Evolutionary conservation across 2,113 vertebrate genomes (phyloP), one percentile per base, ranked within the genome.

Genomic region (Natator depressus): DNA sequence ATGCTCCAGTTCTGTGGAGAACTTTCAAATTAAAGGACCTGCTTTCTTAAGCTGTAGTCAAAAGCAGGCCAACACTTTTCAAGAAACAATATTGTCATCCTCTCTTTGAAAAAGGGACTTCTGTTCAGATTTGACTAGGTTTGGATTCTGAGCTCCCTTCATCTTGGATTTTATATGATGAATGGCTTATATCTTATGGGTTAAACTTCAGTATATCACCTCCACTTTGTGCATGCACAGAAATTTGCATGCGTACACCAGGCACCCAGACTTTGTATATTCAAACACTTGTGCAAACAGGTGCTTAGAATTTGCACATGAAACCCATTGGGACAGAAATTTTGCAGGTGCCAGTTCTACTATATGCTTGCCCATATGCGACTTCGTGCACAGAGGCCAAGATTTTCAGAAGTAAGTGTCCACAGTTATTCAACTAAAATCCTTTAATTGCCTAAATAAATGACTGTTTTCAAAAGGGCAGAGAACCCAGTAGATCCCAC

Each of bases 91-190:
- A 47, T 72, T 14, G 5, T 93, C 19, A 75, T 65, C 13, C 2
- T 72, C 9, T 50, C 38, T 88, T 47, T 57, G 46, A 16, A 59
- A 82, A 75, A 46, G n/a, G 27, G 27, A 57, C 51, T 12, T 65
- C 8, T 90, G 22, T 59, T 42, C 20, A 79, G 20, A 50, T 85
- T 49, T 88, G 59, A 42, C 4, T 57, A 82, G 14, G 53, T 51
- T 80, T 47, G 76, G 88, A 86, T 92, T 69, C 80, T 84, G 84
- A 92, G 53, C 80, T 49, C 78, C 46, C 53, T 53, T 95, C 47
- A 85, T 84, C 90, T 91, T 93, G 83, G 89, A 80, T 89, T 91
- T 51, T 72, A 85, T 89, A 91, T 84, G 62, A 51, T 79, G 65
- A 85, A 83, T 84, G 79, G 19, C 35, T 85, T 57, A n/a, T 62